These are phyloP conservation scores for Plectrocnemia conspersa DNA, from an alignment of 1,140 invertebrate genomes.

Conservation along the genomic window DNA sequence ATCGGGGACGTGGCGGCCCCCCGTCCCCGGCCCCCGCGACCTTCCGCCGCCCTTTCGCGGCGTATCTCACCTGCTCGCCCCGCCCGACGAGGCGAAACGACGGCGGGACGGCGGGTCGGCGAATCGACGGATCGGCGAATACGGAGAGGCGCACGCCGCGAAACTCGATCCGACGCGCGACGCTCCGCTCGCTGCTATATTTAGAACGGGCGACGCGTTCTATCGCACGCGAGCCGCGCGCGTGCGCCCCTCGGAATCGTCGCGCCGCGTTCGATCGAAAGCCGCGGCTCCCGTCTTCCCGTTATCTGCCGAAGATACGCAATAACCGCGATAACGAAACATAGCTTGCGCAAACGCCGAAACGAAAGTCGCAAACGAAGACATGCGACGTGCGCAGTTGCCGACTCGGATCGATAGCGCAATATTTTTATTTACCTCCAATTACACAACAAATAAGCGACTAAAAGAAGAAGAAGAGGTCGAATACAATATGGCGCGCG, in stretches of 20 bases:
- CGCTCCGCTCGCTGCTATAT: conserved; percentile 32
- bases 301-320: no score
- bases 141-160: conserved; percentile 39
- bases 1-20: no score
- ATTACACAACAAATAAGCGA: no score
- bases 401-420: neutral
- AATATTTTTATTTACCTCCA: no score
- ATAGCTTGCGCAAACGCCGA: neutral
- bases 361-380: neutral
- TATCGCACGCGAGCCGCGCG: neutral
- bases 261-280: conserved; percentile 34
- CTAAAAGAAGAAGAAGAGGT: no score
- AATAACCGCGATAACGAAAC: neutral
- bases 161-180: conserved; percentile 30
- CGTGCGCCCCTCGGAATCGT: neutral
- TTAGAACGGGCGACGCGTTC: neutral
- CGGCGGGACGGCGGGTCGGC: neutral
- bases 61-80: neutral
- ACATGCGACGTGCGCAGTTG: no score
- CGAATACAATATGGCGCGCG: no score
- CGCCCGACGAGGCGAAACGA: conserved; percentile 6
- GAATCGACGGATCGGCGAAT: conserved; percentile 37
- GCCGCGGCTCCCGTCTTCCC: neutral
- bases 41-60: conserved; percentile 4
- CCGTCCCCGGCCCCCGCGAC: neutral